Base-by-base conservation (phyloP, 2,113 vertebrate species). In the Cyphomyrus discorhynchus region DNA sequence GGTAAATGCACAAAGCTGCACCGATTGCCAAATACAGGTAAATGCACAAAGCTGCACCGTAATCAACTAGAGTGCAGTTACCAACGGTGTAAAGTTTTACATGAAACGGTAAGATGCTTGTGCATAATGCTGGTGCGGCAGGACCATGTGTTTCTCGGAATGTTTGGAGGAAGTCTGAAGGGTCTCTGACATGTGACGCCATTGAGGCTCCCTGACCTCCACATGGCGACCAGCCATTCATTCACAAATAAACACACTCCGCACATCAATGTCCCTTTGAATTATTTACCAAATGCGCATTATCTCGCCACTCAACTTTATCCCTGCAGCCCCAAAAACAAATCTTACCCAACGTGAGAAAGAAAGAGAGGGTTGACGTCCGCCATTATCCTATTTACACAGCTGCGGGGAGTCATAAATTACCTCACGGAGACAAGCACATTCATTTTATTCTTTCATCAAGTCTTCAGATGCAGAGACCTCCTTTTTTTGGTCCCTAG, bases 391-490 rank as follows among this genome's bases (percentile, higher is more conserved):
- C 91, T 94, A 93, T 95, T 94, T 94, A 93, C 93, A 91, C 91
- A 89, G 92, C 91, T 93, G 92, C 90, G 88, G 88, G 91, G 89
- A 91, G 91, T 89, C 91, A 92, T 94, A 93, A 90, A 92, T 95
- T 94, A 93, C 91, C 92, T 13, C 27, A 84, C 88, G 93, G 93
- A 94, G 93, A 94, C 90, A 53, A 90, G 83, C 45, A 91, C 93
- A 94, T 95, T 93, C 92, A 90, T 94, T 93, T 93, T 45, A 90
- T 91, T 93, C 92, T 92, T 91, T 93, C 92, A 91, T 93, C 89
- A 90, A 89, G 92, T 91, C 90, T 93, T 94, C 93, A 93, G 91
- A 91, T 8, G 35, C 85, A 53, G 88, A 91, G 87, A 88, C 91
- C 91, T 21, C 88, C 70, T 92, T 90, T 91, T 85, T 85, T n/a